Percentiles rank a stretch among this genome's conserved stretches.
These are phyloP conservation scores for Danio choprae DNA, from an alignment of 2,797 vertebrate species.

Conservation along the genomic window DNA sequence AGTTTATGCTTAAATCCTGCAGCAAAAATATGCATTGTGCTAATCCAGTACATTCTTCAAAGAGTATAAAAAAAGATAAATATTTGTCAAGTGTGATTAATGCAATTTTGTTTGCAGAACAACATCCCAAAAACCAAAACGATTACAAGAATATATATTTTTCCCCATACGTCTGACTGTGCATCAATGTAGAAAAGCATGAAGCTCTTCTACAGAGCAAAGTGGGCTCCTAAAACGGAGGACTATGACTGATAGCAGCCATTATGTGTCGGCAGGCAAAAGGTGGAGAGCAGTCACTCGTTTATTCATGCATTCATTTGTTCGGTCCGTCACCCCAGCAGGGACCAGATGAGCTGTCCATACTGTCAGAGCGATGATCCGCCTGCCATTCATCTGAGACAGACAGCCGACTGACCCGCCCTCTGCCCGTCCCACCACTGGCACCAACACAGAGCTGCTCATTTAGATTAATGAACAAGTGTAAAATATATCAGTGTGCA, in stretches of 20 bases:
- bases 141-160: neutral
- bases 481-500: constrained; percentile 12
- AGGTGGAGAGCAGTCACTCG: constrained; percentile 67
- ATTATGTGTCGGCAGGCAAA: constrained; percentile 73
- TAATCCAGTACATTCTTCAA: neutral
- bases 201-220: neutral
- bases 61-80: neutral
- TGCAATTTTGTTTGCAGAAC: no score
- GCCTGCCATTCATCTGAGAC: constrained; percentile 28
- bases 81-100: no score
- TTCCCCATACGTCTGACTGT: neutral
- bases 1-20: no score
- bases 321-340: constrained; percentile 32
- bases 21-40: no score
- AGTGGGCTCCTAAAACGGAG: constrained; percentile 47
- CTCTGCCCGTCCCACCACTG: constrained; percentile 21
- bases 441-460: neutral
- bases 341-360: constrained; percentile 39
- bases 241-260: constrained; percentile 75
- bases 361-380: constrained; percentile 21
- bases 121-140: neutral
- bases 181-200: constrained; percentile 1
- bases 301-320: constrained; percentile 49
- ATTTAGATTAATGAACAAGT: constrained; percentile 33
- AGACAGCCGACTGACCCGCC: constrained; percentile 29